phyloP scores from a whole-genome alignment of 1,140 invertebrate genomes.

The Bombus huntii region DNA sequence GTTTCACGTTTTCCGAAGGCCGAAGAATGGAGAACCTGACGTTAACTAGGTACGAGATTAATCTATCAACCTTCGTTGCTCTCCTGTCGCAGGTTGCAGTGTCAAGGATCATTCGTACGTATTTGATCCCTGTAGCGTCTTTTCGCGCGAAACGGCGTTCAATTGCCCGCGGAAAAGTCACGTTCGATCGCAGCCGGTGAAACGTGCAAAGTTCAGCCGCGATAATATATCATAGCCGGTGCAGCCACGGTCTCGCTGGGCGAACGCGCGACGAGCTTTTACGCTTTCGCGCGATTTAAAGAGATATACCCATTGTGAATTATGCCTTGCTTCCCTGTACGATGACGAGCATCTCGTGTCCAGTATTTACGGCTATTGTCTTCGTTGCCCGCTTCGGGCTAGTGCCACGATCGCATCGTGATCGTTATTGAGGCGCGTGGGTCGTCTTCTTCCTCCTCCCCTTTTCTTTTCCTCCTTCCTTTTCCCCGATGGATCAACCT shows the following conservation, averaged over 20 bases:
- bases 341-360: slow-evolving; percentile 70
- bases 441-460: slow-evolving; percentile 59
- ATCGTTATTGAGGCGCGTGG: slow-evolving; percentile 71
- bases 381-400: slow-evolving; percentile 57
- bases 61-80: slow-evolving; percentile 35
- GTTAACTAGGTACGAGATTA: slow-evolving; percentile 46
- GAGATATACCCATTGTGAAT: slow-evolving; percentile 70
- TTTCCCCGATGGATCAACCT: not conserved
- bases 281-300: slow-evolving; percentile 71
- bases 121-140: not conserved
- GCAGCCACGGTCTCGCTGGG: slow-evolving; percentile 5
- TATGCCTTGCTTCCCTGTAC: slow-evolving; percentile 67
- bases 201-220: slow-evolving; percentile 65
- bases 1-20: slow-evolving; percentile 10
- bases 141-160: slow-evolving; percentile 15
- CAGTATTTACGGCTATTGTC: slow-evolving; percentile 71
- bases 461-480: not conserved
- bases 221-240: slow-evolving; percentile 60
- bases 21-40: slow-evolving; percentile 26
- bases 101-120: too few relatives aligned
- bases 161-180: slow-evolving; percentile 62
- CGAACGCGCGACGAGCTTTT: slow-evolving; percentile 62
- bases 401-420: slow-evolving; percentile 62
- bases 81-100: not conserved
- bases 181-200: slow-evolving; percentile 63